Evolutionary conservation across 2,797 vertebrate species (phyloP), one percentile per base, ranked within the genome.

Genomic region (Danio jaintianensis): DNA sequence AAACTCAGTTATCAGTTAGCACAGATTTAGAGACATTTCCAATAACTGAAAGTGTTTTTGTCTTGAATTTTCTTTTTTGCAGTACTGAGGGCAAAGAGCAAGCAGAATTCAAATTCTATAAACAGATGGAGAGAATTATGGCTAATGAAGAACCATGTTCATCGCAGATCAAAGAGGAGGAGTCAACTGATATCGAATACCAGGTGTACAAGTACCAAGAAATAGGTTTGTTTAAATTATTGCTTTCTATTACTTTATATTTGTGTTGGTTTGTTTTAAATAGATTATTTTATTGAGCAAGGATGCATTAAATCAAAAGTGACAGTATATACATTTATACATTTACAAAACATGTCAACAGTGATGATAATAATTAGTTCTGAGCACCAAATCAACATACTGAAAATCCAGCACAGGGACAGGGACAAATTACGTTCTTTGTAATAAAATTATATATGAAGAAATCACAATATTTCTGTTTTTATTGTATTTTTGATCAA

Each of bases 91-190:
- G 90, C 58, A 87, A 81, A 22, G 89, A 90, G 52, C 88, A 84
- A 11, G 88, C 88, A 0, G 82, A 89, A 77, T 93, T 91, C 84
- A 93, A 92, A 87, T 93, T 92, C 58, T 94, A 93, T 82, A 89
- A 91, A 0, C 91, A 93, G 15, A 89, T 94, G 84, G 91, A 90
- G 8, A 84, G 85, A 55, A 85, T 93, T 45, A 74, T 94, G 56
- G 86, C 90, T 55, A 91, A 89, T 78, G 89, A 91, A 76, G 86
- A 89, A 47, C 74, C 4, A 71, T 81, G 1, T 50, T 70, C 45
- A 75, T 45, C 38, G 70, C 75, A 91, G 5, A 86, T 89, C 64
- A 79, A 75, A 10, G 66, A 83, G 11, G 88, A 48, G 78, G 88
- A 91, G 42, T 63, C 85, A 0, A 85, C 89, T 1, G 89, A 93